Evolutionary conservation across 2,888 invertebrate genomes (phyloP), one percentile per base, ranked within the genome.

Genomic region (Lepidochrysops patricia): DNA sequence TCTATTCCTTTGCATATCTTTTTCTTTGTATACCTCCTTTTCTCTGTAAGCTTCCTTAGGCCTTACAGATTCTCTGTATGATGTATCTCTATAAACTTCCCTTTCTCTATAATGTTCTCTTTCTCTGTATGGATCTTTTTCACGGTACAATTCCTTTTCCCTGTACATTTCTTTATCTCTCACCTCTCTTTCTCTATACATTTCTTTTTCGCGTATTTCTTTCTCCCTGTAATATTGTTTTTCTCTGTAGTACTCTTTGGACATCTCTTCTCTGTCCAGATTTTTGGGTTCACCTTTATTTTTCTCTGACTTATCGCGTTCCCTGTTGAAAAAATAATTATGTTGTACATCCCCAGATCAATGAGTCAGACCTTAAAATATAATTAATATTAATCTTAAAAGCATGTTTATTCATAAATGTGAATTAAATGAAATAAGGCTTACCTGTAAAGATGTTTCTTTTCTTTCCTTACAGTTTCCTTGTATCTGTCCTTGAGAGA

Each of bases 391-490:
- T 74, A 67, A 68, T 72, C 63, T 69, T 66, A 66, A 66, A 65
- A 59, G 62, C 61, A 63, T 60, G 25, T 52, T n/a, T 9, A 32
- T 34, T 49, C 27, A 50, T 48, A 60, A 50, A 58, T 34, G 23
- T 37, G 58, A 27, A 34, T 26, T 1, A 58, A 43, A 32, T 29
- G 25, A 29, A 58, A 59, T 15, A 60, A 27, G 60, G 70, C 67
- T 70, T 75, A 89, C 90, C 90, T 87, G 72, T 80, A 89, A 59
- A 84, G 71, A 71, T 89, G 89, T 70, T 90, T 90, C 68, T 90
- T 90, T 61, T 90, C 90, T 68, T 89, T 89, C 64, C 87, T 75
- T 27, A 72, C 62, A 66, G 68, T 71, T 58, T 89, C 89, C 68
- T 84, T 90, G 68, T 80, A 87, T 73, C 87, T 79, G 27, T 88